phyloP scores from a whole-genome alignment of 2,797 vertebrate genomes.

The Gymnopithys bicolor region DNA sequence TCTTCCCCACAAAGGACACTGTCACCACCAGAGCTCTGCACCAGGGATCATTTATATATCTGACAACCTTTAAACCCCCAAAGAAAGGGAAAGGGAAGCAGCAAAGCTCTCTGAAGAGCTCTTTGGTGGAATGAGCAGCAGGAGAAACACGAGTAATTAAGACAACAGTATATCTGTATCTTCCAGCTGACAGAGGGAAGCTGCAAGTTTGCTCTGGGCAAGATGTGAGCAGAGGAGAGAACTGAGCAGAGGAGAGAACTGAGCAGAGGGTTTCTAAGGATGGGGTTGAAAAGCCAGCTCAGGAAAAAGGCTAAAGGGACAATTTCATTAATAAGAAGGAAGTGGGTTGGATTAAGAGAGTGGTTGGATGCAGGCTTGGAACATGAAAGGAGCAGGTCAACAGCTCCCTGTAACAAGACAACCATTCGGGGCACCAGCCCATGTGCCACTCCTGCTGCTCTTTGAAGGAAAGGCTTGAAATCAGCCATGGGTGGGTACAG shows the following conservation, averaged over 20 bases:
- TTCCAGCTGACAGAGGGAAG: slow-evolving; percentile 58
- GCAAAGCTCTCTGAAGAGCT: slow-evolving; percentile 65
- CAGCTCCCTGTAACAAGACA: slow-evolving; percentile 46
- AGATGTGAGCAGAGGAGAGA: slow-evolving; percentile 61
- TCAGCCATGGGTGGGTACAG: neutral
- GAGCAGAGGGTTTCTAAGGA: slow-evolving; percentile 31
- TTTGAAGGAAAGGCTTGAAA: slow-evolving; percentile 10
- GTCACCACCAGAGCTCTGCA: slow-evolving; percentile 51
- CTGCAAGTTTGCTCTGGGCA: slow-evolving; percentile 63
- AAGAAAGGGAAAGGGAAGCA: slow-evolving; percentile 45
- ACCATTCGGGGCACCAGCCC: slow-evolving; percentile 31
- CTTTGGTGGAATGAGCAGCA: slow-evolving; percentile 61
- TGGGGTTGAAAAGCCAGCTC: slow-evolving; percentile 56
- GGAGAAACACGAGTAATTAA: slow-evolving; percentile 72
- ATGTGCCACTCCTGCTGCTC: neutral
- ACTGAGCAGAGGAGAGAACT: slow-evolving; percentile 47
- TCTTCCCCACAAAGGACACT: slow-evolving; percentile 55
- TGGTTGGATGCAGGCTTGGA: slow-evolving; percentile 14
- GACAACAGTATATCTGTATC: slow-evolving; percentile 72
- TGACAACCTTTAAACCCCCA: slow-evolving; percentile 66
- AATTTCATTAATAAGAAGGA: slow-evolving; percentile 60
- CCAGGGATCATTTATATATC: slow-evolving; percentile 55
- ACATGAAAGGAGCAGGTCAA: slow-evolving; percentile 63
- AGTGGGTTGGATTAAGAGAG: slow-evolving; percentile 44
- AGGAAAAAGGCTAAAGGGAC: slow-evolving; percentile 49